These are phyloP conservation scores for Bombus affinis DNA, from an alignment of 1,140 invertebrate species.

Conservation along the genomic window DNA sequence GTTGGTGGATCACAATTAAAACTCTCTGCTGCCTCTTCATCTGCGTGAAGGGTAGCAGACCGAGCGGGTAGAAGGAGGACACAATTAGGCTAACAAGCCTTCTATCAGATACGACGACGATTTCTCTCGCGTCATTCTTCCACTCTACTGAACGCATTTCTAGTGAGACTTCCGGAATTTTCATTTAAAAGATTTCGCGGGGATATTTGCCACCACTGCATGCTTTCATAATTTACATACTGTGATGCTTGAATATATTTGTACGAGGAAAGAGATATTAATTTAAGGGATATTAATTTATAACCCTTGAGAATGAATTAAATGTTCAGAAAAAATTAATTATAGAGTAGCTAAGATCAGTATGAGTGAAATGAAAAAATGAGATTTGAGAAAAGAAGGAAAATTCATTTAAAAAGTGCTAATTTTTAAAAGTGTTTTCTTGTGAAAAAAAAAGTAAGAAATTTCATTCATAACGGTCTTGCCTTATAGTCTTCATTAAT, in stretches of 20 bases:
- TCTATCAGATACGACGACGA: slow-evolving; percentile 35
- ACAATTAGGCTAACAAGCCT: slow-evolving; percentile 52
- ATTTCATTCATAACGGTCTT: too few species aligned
- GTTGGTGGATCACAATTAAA: slow-evolving; percentile 66
- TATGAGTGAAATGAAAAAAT: too few species aligned
- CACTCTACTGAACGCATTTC: neutral
- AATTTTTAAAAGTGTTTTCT: neutral
- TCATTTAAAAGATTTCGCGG: neutral
- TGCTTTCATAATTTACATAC: too few species aligned
- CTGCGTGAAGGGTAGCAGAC: slow-evolving; percentile 16
- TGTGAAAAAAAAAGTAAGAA: neutral
- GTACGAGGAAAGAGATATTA: too few species aligned
- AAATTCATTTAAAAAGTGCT: neutral
- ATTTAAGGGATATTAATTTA: too few species aligned
- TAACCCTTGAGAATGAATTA: too few species aligned
- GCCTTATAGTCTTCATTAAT: too few species aligned
- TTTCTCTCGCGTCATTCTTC: neutral
- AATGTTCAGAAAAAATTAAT: too few species aligned
- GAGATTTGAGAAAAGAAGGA: neutral
- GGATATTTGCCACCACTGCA: too few species aligned
- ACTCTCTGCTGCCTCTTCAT: slow-evolving; percentile 43
- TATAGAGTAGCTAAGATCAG: too few species aligned
- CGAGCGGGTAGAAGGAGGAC: neutral
- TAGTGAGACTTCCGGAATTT: slow-evolving; percentile 13
- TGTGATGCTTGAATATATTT: too few species aligned